These are phyloP conservation scores for Semnornis frantzii DNA, from an alignment of 2,113 vertebrate genomes.

Conservation along the genomic window DNA sequence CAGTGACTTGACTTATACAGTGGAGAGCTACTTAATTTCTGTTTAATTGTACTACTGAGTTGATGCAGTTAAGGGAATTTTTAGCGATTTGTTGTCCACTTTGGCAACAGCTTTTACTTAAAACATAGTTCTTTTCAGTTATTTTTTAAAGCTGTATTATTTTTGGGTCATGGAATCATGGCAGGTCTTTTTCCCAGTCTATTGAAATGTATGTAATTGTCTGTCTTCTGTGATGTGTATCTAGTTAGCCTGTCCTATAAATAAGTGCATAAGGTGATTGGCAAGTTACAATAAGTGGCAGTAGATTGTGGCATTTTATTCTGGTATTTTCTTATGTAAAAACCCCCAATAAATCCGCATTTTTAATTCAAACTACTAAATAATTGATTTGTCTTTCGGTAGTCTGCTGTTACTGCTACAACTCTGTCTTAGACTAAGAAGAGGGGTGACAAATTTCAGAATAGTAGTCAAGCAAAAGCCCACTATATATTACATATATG, in stretches of 20 bases:
- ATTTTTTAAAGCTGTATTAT: neutral
- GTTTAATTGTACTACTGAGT: neutral
- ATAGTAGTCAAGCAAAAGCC: neutral
- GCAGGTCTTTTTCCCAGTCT: neutral
- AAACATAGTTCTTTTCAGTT: neutral
- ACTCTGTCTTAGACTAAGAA: neutral
- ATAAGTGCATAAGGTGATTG: neutral
- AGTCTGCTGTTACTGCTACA: neutral
- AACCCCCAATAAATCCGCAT: neutral
- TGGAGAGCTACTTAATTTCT: neutral
- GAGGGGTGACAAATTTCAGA: neutral
- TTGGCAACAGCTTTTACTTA: neutral
- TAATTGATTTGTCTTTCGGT: neutral
- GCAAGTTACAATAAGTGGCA: slow-evolving; percentile 46
- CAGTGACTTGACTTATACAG: neutral
- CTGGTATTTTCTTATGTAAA: neutral
- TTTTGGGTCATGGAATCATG: neutral
- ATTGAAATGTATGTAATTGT: neutral
- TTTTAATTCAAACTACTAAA: neutral
- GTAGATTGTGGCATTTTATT: slow-evolving; percentile 4
- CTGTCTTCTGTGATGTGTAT: neutral
- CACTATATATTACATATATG: neutral
- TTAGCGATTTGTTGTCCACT: neutral
- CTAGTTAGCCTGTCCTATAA: neutral
- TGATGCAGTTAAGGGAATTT: neutral